phyloP scores from a whole-genome alignment of 2,797 vertebrate species.

The Alectoris magna region DNA sequence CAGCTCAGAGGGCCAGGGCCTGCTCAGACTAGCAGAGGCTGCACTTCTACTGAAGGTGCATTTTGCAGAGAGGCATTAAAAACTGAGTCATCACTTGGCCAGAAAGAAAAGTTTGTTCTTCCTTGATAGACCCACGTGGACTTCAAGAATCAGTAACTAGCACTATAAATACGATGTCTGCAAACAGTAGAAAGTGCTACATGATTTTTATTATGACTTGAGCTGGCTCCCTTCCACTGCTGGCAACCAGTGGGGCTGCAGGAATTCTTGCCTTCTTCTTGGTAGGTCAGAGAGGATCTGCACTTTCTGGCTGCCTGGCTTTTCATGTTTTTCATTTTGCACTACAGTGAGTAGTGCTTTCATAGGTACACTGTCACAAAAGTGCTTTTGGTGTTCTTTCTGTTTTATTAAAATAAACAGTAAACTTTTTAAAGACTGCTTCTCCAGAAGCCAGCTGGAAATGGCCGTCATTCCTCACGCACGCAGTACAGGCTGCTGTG shows the following conservation, averaged over 20 bases:
- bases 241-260: neutral
- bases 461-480: conserved; percentile 46
- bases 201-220: neutral
- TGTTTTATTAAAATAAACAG: conserved; percentile 62
- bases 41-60: neutral
- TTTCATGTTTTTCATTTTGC: fast-evolving
- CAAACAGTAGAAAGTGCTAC: neutral
- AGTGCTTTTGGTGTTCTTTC: conserved; percentile 6
- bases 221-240: neutral
- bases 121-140: neutral
- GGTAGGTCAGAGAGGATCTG: fast-evolving
- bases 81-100: neutral
- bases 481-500: conserved; percentile 10
- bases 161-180: neutral
- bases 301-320: fast-evolving
- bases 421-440: conserved; percentile 46
- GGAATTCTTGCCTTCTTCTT: neutral
- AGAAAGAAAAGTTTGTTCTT: neutral
- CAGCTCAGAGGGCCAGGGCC: neutral
- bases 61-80: neutral
- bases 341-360: neutral
- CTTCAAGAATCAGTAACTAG: neutral
- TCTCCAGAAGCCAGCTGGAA: conserved; percentile 27
- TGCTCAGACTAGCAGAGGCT: neutral
- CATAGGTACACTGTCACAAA: neutral